Base-by-base conservation (phyloP, 2,113 vertebrate genomes). In the Pteruthius melanotis region DNA sequence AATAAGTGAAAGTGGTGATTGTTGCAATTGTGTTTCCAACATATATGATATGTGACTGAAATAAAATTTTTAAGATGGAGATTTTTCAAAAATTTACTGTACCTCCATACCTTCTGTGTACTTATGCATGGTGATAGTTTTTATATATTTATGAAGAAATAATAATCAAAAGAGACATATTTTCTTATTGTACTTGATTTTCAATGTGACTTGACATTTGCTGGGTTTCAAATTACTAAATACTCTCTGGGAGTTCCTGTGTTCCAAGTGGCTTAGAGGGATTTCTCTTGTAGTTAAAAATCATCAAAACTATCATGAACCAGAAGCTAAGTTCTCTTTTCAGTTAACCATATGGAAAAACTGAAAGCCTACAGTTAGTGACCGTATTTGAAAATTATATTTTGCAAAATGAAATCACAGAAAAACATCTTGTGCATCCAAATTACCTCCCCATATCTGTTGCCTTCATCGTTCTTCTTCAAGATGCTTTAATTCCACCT, bases 181-280 rank as follows among this genome's bases (percentile, higher is more conserved):
- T 28, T 3, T 64, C 10, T 75, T 23, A 64, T 53, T 42, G 17
- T 15, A 70, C 10, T 39, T 49, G 8, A n/a, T 75, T 75, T 64
- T 91, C 21, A 54, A 33, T 35, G 28, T 16, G 2, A 49, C 28
- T 50, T 65, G 21, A 44, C 15, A 50, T 54, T 70, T 76, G 7
- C 15, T 70, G 9, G 6, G 3, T 60, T 84, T 70, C 24, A 60
- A 33, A 35, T 54, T 39, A n/a, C 35, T 65, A 31, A 54, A 84
- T 28, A 30, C 11, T 65, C 3, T 26, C 17, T 49, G 6, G 1
- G 50, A 84, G 9, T 54, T 69, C n/a, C 8, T 53, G 10, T 28
- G 13, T 49, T 70, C 24, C 56, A 75, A n/a, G 39, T 0, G 0
- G 5, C 17, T 80, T 65, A 21, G 10, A 44, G 6, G 13, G 7